Percentiles rank a stretch among this genome's conserved stretches.
Conservation (phyloP, 2,888 invertebrate genomes). For the Julus scanicus region DNA sequence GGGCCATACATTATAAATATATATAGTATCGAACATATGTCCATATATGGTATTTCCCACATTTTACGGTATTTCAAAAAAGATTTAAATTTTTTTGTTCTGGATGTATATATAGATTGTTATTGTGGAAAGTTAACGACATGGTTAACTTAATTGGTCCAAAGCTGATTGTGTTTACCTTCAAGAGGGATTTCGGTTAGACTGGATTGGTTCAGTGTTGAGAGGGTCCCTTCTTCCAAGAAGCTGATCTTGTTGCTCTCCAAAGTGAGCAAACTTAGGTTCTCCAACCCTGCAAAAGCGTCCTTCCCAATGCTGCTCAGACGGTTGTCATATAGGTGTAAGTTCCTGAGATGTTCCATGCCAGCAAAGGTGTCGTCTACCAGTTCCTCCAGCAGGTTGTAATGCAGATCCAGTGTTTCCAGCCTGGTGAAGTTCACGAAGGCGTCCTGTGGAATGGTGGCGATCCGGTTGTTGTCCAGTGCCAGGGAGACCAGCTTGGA, state of each 20-base stretch:
- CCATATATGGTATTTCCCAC: too few relatives aligned
- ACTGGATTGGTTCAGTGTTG: background rate
- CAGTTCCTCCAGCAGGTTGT: background rate
- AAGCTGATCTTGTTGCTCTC: background rate
- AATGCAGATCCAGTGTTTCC: background rate
- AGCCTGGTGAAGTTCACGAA: background rate
- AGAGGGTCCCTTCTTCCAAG: background rate
- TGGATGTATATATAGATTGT: too few relatives aligned
- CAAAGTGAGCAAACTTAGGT: background rate
- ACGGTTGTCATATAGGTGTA: background rate
- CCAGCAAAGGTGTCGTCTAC: conserved; percentile 7
- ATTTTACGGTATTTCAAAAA: too few relatives aligned
- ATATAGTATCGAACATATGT: too few relatives aligned
- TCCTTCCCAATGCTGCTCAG: background rate
- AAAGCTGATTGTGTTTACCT: too few relatives aligned
- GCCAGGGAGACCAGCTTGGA: background rate
- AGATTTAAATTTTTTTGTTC: too few relatives aligned
- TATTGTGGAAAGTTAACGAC: too few relatives aligned
- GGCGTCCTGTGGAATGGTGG: background rate
- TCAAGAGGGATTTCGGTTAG: background rate
- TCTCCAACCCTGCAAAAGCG: background rate
- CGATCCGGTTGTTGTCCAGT: background rate
- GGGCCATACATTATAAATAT: too few relatives aligned
- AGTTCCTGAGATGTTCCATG: background rate
- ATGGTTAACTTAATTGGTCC: too few relatives aligned